These are phyloP conservation scores for Arion vulgaris DNA, from an alignment of 1,140 invertebrate genomes.

Conservation along the genomic window DNA sequence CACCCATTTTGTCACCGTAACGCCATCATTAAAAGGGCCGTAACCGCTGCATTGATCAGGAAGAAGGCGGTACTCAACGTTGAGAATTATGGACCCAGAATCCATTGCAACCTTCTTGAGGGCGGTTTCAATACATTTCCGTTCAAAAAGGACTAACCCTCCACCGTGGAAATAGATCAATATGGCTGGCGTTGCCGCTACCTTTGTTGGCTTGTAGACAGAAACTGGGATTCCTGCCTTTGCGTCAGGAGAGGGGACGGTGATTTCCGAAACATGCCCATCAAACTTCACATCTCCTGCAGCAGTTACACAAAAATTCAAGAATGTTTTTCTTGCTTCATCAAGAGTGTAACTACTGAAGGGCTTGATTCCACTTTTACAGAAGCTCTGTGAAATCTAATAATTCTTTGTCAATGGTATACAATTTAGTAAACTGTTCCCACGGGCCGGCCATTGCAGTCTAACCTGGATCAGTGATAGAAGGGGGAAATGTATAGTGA, in stretches of 20 bases:
- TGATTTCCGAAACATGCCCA: not conserved
- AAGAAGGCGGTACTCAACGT: slow-evolving; percentile 1
- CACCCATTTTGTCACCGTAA: slow-evolving; percentile 21
- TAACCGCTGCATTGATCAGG: not conserved
- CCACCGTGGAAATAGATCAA: slow-evolving; percentile 21
- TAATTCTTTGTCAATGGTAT: not conserved
- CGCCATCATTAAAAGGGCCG: not conserved
- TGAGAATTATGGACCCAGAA: not conserved
- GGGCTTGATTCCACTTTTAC: not conserved
- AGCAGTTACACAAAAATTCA: not conserved
- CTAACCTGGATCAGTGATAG: no score
- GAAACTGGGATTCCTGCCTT: not conserved
- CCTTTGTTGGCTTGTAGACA: slow-evolving; percentile 10
- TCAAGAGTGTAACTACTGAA: not conserved
- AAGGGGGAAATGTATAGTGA: no score
- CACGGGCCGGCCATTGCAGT: not conserved
- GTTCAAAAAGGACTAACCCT: not conserved
- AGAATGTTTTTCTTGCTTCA: not conserved
- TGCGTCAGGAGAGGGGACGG: not conserved
- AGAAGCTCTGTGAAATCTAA: not conserved
- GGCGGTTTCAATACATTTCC: not conserved
- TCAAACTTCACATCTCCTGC: not conserved
- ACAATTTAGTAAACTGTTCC: not conserved
- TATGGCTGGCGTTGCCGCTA: not conserved
- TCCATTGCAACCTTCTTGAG: not conserved